Evolutionary conservation across 2,888 invertebrate genomes (phyloP).

Genomic region (Harpagoxenus sublaevis): DNA sequence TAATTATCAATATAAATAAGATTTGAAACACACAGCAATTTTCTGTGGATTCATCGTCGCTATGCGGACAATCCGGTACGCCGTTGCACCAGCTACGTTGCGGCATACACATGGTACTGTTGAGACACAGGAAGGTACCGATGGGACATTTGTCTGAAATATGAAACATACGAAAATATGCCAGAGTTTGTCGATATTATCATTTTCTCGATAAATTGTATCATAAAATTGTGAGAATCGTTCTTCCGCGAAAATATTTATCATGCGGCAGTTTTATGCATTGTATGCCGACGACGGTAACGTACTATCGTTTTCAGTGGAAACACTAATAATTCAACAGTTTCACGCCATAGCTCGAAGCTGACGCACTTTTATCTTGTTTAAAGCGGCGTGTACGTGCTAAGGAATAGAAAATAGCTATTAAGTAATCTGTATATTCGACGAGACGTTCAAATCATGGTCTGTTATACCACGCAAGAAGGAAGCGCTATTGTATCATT

Average conservation of each 20-base stretch:
- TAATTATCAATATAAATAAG: constrained; percentile 3
- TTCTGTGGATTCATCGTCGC: constrained; percentile 84
- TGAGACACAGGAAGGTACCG: constrained; percentile 88
- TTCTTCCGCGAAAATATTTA: background rate
- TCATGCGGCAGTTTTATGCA: background rate
- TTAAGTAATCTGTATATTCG: background rate
- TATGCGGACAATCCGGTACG: constrained; percentile 86
- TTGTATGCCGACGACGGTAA: background rate
- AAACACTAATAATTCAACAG: background rate
- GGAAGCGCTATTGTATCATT: no score
- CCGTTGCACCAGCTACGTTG: constrained; percentile 88
- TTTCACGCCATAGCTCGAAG: background rate
- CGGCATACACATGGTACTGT: constrained; percentile 87
- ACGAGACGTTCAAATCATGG: background rate
- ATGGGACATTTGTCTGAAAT: constrained; percentile 87
- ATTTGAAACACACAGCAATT: constrained; percentile 83
- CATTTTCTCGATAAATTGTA: background rate
- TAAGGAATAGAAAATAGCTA: constrained; percentile 27
- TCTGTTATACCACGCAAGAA: background rate
- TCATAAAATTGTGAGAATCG: background rate
- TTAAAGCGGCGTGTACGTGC: constrained; percentile 25
- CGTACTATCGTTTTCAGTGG: background rate
- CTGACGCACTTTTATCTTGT: constrained; percentile 21
- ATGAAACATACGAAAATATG: background rate
- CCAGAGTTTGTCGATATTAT: background rate